phyloP scores from a whole-genome alignment of 2,113 vertebrate species.

The Pterocles burchelli region DNA sequence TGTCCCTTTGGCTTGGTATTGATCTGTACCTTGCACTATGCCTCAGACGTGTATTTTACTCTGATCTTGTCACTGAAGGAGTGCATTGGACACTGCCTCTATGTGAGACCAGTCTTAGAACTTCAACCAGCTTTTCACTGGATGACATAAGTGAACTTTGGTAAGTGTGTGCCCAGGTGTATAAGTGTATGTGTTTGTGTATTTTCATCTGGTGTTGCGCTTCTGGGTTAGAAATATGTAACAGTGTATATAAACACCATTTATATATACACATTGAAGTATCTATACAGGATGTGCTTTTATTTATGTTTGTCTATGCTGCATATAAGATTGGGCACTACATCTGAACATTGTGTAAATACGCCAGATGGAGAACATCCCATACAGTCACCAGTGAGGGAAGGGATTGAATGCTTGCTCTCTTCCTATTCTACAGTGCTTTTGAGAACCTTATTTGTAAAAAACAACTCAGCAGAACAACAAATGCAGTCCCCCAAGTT shows the following conservation, averaged over 20 bases:
- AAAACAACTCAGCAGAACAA: background rate
- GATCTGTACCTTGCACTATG: background rate
- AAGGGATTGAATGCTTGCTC: background rate
- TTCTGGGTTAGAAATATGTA: background rate
- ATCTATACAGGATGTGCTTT: background rate
- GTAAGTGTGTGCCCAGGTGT: background rate
- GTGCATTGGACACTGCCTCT: too few relatives aligned
- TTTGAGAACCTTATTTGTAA: background rate
- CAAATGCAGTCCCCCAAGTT: background rate
- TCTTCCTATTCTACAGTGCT: background rate
- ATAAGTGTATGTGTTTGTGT: background rate
- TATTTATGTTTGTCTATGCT: background rate
- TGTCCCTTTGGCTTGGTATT: background rate
- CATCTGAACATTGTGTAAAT: background rate
- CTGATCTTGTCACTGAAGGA: background rate
- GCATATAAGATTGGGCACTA: background rate
- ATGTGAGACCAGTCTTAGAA: background rate
- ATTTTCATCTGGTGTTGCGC: background rate
- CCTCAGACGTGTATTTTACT: background rate
- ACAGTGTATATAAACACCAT: background rate
- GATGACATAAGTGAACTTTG: background rate
- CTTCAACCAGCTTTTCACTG: background rate
- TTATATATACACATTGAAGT: background rate
- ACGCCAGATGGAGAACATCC: background rate
- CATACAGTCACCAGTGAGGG: background rate